A percentile compares a stretch with the other conserved stretches of the same genome.
Conservation (phyloP, 30 jellyfish, hydroid and myxozoan genomes). For the Aurelia aurita region DNA sequence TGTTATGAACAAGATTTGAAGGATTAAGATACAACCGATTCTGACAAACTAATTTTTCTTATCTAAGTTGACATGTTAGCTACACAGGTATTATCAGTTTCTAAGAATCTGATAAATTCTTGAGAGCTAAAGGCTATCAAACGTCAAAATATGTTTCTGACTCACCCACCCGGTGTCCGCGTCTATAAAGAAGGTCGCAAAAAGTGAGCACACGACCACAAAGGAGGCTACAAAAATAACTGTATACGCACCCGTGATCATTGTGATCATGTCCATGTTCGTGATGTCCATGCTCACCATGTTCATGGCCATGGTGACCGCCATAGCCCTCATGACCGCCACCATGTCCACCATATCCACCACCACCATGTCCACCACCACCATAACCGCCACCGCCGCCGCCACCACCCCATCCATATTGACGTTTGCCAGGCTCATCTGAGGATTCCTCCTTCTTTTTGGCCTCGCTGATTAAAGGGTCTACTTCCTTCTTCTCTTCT, state of each 20-base stretch:
- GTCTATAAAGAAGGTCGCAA: too few species aligned
- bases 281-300: constrained; percentile 97
- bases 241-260: constrained; percentile 90
- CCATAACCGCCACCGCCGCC: constrained; percentile 53
- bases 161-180: too few species aligned
- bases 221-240: not conserved
- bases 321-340: constrained; percentile 73
- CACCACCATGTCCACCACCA: constrained; percentile 37
- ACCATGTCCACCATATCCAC: constrained; percentile 40
- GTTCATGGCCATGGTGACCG: constrained; percentile 89
- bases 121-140: too few species aligned
- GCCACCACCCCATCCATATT: constrained; percentile 84
- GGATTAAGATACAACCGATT: too few species aligned
- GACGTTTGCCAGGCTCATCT: constrained; percentile 77
- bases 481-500: constrained; percentile 24
- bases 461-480: constrained; percentile 25
- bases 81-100: too few species aligned
- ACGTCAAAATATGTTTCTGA: too few species aligned
- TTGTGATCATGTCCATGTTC: constrained; percentile 97
- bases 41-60: too few species aligned
- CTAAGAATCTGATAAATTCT: too few species aligned
- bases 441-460: constrained; percentile 14
- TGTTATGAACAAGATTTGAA: too few species aligned
- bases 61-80: too few species aligned
- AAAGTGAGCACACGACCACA: too few species aligned